Evolutionary conservation across 2,888 invertebrate species (phyloP).

Genomic region (Metopia argyrocephala): DNA sequence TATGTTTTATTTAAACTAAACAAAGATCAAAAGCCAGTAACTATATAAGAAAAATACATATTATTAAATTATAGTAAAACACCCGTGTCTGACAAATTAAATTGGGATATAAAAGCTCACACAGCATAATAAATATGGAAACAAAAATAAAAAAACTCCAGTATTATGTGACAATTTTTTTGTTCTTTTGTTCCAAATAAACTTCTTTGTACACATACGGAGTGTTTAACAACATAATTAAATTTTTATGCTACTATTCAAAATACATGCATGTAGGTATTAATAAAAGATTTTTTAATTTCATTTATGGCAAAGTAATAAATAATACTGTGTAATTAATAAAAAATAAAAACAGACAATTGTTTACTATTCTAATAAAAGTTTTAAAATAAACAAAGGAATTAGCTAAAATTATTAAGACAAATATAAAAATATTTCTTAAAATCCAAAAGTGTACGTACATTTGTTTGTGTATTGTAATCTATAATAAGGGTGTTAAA

Average conservation of each 20-base stretch:
- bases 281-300: neutral
- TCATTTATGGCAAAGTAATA: neutral
- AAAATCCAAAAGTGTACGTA: too few species aligned
- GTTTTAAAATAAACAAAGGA: slow-evolving; percentile 25
- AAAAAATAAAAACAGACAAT: slow-evolving; percentile 1
- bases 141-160: neutral
- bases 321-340: neutral
- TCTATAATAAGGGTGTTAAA: slow-evolving; percentile 18
- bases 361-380: neutral
- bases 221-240: slow-evolving; percentile 18
- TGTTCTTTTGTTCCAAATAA: too few species aligned
- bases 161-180: neutral
- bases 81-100: neutral
- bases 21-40: neutral
- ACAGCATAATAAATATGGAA: neutral
- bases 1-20: too few species aligned
- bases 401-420: neutral
- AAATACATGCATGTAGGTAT: too few species aligned
- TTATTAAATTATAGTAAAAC: neutral
- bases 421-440: neutral
- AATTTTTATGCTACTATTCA: neutral
- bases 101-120: neutral
- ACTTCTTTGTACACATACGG: neutral
- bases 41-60: neutral
- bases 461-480: neutral